Evolutionary conservation across 2,888 invertebrate species (phyloP), one percentile per base, ranked within the genome.

Genomic region (Philhelius pedissequus): DNA sequence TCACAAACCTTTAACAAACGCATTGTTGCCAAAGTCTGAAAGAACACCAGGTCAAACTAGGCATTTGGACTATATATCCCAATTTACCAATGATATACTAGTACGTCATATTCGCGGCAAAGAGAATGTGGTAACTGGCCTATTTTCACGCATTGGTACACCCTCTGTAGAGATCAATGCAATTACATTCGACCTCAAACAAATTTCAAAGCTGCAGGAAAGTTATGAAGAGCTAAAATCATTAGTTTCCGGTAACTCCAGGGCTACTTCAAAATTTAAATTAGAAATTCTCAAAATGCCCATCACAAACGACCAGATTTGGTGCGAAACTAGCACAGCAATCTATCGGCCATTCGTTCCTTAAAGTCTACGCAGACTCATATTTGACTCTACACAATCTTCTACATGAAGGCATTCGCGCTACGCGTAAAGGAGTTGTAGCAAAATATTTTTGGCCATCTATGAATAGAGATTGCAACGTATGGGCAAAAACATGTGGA

Each of bases 381-480:
- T 77, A 54, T 77, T 77, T 43, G 52, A 76, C 13, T 70, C 77
- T 77, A 20, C 70, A 77, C 43, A 77, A 54, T 35, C 35, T 70
- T 9, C 18, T 27, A 35, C 77, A 70, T 70, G 60, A 70, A 54
- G 60, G 76, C 7, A 76, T 76, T 43, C 70, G 76, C 1, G 66
- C 76, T 7, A 81, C 70, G 4, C 45, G 71, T 2, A 81, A 66
- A 30, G 22, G 45, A 62, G 27, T 76, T 13, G 22, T 52, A 9
- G 40, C 70, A 18, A 66, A 52, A 71, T 76, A 81, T 45, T 76
- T 81, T 48, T 75, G 75, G 75, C 81, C 75, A 0, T 38, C 56
- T 1, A 54, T 73, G 13, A 64, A 73, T 11, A 73, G 68, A 38
- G 43, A 80, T 22, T 73, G 73, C 20, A 56, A 50, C 15, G 4